Base-by-base conservation (phyloP, 2,797 vertebrate species). In the Peromyscus eremicus region DNA sequence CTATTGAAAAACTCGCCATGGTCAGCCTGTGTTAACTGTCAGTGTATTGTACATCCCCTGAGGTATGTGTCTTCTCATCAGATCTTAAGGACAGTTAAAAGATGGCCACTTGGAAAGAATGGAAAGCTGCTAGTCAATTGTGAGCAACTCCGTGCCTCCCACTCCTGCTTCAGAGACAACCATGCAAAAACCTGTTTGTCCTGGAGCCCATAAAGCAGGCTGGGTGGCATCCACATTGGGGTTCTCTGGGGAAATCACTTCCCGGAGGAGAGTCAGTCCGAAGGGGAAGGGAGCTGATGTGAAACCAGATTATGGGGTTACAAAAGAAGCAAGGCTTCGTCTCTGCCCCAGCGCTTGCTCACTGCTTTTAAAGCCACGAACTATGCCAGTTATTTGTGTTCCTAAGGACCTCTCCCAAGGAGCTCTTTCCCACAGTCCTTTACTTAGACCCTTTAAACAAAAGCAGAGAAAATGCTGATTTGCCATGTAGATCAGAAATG, bases 171-270 rank as follows among this genome's bases (percentile, higher is more conserved):
- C 19, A 89, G 66, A 76, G 29, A 70, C 27, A 40, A 21, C 43
- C 62, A 21, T 0, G 3, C 34, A 40, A 40, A 32, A 37, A 27
- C 71, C 34, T 5, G 29, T 27, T 52, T 55, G 27, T 68, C n/a
- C 40, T 60, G 0, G 52, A 49, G 8, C 23, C 49, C 23, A 11
- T 46, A 5, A 12, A 23, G 2, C 0, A 0, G 0, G 2, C 2
- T 14, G 66, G 64, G 23, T 9, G 49, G 25, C 60, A 3, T 43
- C 57, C 46, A 32, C n/a, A 1, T 0, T 6, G 57, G n/a, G 1
- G 23, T 12, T 97, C 70, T 52, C 80, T 60, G 79, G 14, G 40
- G 10, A 55, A 57, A 66, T 27, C 46, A 46, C 62, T 79, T 90
- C 81, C 68, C 1, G 32, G 17, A 77, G 29, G 68, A 55, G 76